Evolutionary conservation across 2,888 invertebrate species (phyloP).

Genomic region (Eueremaeus valkanovi): DNA sequence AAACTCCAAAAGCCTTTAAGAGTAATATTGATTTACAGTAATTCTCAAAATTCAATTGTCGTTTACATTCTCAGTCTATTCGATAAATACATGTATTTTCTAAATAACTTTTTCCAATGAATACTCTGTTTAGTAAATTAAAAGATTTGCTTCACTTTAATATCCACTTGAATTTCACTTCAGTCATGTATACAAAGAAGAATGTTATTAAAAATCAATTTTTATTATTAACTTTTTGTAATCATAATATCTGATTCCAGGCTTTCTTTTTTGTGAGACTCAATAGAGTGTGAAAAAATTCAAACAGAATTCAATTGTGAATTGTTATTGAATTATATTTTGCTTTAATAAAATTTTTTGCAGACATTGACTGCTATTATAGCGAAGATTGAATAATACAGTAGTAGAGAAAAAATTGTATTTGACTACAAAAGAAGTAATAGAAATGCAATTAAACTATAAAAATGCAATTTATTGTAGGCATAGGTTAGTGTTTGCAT

Average conservation of each 20-base stretch:
- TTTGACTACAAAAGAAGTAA: not conserved
- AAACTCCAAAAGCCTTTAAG: not conserved
- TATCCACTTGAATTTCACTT: no score
- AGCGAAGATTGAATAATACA: not conserved
- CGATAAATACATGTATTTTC: not conserved
- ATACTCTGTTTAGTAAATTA: no score
- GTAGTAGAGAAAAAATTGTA: not conserved
- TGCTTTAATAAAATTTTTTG: not conserved
- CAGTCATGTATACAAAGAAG: no score
- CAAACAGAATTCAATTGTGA: no score
- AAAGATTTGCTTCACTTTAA: no score
- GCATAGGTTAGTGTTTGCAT: not conserved
- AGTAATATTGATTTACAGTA: conserved; percentile 5
- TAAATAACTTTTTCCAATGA: not conserved
- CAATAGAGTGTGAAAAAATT: no score
- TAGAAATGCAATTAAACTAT: conserved; percentile 24
- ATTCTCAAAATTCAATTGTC: not conserved
- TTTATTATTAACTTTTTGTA: no score
- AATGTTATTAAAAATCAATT: no score
- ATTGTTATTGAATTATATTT: no score
- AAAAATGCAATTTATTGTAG: conserved; percentile 8
- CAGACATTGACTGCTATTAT: not conserved
- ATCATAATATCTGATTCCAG: no score
- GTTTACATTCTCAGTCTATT: not conserved
- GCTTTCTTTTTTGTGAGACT: no score